phyloP scores from a whole-genome alignment of 2,797 vertebrate species.

The Paguma larvata region DNA sequence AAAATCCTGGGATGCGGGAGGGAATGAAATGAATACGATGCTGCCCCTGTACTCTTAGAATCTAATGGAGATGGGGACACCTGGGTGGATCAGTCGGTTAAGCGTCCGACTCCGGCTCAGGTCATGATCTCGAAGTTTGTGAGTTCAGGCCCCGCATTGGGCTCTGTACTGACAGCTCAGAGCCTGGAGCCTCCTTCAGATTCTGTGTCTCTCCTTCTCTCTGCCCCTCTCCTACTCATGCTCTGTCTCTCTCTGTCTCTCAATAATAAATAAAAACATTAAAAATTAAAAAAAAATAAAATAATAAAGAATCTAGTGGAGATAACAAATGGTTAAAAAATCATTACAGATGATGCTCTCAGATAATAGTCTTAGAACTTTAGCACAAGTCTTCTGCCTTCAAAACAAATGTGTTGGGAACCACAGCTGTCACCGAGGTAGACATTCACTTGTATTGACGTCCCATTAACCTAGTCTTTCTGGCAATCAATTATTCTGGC shows the following conservation, averaged over 20 bases:
- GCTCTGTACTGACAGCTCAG: too few species aligned
- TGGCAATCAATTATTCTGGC: neutral
- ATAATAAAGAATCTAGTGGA: neutral
- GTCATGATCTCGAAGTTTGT: too few species aligned
- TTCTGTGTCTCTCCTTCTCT: too few species aligned
- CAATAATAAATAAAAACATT: too few species aligned
- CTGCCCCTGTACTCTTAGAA: neutral
- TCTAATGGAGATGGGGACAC: neutral
- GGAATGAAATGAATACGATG: neutral
- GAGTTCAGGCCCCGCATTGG: too few species aligned
- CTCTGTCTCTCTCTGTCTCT: too few species aligned
- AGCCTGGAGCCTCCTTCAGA: too few species aligned
- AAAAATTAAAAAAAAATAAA: too few species aligned
- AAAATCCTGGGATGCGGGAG: neutral
- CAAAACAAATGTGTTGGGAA: neutral
- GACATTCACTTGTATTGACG: neutral
- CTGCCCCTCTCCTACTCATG: too few species aligned
- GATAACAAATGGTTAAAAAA: neutral
- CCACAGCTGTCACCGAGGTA: neutral
- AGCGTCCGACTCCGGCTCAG: too few species aligned
- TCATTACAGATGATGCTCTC: neutral
- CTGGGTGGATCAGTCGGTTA: too few species aligned
- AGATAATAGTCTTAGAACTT: neutral
- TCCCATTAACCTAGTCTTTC: neutral
- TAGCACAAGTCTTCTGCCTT: neutral